Evolutionary conservation across 2,888 invertebrate genomes (phyloP).

Genomic region (Drosophila basisetae): DNA sequence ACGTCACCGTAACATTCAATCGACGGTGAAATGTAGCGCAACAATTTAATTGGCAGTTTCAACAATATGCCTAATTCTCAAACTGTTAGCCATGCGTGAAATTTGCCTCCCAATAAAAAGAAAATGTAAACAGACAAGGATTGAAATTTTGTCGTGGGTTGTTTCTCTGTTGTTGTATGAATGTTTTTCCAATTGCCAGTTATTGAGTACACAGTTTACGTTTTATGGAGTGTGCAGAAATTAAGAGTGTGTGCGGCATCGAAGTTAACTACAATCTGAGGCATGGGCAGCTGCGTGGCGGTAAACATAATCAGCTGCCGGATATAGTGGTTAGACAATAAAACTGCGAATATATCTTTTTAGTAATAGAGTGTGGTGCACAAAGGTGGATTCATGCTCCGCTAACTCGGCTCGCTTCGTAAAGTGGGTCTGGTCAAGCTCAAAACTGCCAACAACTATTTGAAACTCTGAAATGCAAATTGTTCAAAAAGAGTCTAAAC

Average conservation of each 20-base stretch:
- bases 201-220: conserved; percentile 25
- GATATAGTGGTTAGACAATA: conserved; percentile 15
- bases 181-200: conserved; percentile 27
- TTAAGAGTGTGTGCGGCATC: conserved; percentile 3
- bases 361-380: conserved; percentile 81
- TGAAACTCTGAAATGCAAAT: conserved; percentile 1
- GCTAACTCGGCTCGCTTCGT: too few species aligned
- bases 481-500: not conserved
- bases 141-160: conserved; percentile 15
- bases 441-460: conserved; percentile 14
- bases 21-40: conserved; percentile 62
- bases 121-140: conserved; percentile 24
- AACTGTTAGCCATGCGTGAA: conserved; percentile 25
- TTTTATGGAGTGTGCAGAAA: conserved; percentile 24
- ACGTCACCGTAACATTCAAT: conserved; percentile 57
- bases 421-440: conserved; percentile 18
- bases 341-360: conserved; percentile 34
- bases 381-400: too few species aligned
- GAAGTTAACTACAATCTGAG: conserved; percentile 38
- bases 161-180: conserved; percentile 1
- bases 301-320: conserved; percentile 14
- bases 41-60: conserved; percentile 68
- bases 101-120: not conserved
- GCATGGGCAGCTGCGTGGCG: conserved; percentile 5
- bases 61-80: conserved; percentile 40